Evolutionary conservation across 2,797 vertebrate genomes (phyloP), one percentile per base, ranked within the genome.

Genomic region (Hydrocynus forskahlii): DNA sequence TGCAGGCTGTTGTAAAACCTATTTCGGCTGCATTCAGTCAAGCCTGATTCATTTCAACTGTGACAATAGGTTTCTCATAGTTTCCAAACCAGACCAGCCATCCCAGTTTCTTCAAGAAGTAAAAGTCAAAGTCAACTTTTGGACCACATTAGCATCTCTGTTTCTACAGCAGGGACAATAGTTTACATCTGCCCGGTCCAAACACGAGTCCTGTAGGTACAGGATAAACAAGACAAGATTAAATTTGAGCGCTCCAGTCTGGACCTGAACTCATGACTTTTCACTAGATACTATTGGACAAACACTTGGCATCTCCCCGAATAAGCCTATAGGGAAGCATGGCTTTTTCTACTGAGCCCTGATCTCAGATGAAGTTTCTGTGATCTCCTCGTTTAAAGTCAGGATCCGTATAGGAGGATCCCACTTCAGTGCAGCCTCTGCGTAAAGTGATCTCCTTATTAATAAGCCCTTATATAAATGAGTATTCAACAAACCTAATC

Each of bases 401-500:
- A 38, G 17, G 38, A 9, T 67, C 43, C 64, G n/a, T 25, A 10
- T 60, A 75, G 83, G 87, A 88, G 89, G 88, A 89, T 86, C 86
- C 76, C 86, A 84, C 89, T 91, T 78, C 79, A 88, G 86, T 88
- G 88, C 88, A 80, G 84, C 81, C 90, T 84, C 79, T 89, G 88
- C 89, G 80, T 89, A 92, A 90, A 93, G 89, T 88, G 89, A 91
- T 92, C 84, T 90, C 86, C 84, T 88, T 86, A 92, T 92, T 87
- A 92, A 93, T 93, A 93, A 95, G 94, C 94, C 94, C 94, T 95
- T 94, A 91, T 92, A 92, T 91, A 92, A 93, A 92, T 87, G 90
- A 91, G 90, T 90, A 89, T 86, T 93, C 87, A 90, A 93, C 88
- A 89, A 90, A 88, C 89, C 91, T 90, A 87, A 92, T 91, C 90